A percentile compares a stretch with the other conserved stretches of the same genome.
Conservation (phyloP, 2,888 invertebrate genomes). For the Xestia xanthographa region DNA sequence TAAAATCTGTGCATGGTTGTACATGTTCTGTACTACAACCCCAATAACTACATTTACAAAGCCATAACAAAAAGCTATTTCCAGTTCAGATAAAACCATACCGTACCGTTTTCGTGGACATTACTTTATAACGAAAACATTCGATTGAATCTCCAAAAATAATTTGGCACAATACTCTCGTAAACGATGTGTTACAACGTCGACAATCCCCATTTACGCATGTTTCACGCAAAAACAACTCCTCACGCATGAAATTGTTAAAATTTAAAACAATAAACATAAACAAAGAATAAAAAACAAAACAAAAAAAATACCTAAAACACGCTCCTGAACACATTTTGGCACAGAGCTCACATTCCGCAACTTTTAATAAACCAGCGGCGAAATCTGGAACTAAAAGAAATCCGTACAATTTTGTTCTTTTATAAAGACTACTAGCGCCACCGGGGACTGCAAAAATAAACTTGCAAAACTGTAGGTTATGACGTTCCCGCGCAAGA, state of each 20-base stretch:
- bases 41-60: background rate
- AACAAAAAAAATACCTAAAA: conserved; percentile 48
- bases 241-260: conserved; percentile 41
- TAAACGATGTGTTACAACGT: conserved; percentile 41
- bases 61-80: conserved; percentile 7
- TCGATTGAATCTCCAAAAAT: conserved; percentile 45
- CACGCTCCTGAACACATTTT: conserved; percentile 56
- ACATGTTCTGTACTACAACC: background rate
- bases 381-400: conserved; percentile 56
- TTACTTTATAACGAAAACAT: conserved; percentile 32
- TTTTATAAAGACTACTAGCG: conserved; percentile 56
- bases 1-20: background rate
- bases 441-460: conserved; percentile 54
- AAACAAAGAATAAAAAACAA: conserved; percentile 54
- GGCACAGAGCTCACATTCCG: conserved; percentile 52
- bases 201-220: conserved; percentile 52
- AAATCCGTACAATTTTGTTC: conserved; percentile 19
- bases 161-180: conserved; percentile 36
- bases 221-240: conserved; percentile 41
- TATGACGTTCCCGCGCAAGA: conserved; percentile 66
- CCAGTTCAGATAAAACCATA: conserved; percentile 1
- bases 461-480: conserved; percentile 63
- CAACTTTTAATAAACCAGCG: conserved; percentile 45
- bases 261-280: conserved; percentile 61
- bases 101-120: background rate